Conservation (phyloP, 2,888 invertebrate species). For the Cactoblastis cactorum region DNA sequence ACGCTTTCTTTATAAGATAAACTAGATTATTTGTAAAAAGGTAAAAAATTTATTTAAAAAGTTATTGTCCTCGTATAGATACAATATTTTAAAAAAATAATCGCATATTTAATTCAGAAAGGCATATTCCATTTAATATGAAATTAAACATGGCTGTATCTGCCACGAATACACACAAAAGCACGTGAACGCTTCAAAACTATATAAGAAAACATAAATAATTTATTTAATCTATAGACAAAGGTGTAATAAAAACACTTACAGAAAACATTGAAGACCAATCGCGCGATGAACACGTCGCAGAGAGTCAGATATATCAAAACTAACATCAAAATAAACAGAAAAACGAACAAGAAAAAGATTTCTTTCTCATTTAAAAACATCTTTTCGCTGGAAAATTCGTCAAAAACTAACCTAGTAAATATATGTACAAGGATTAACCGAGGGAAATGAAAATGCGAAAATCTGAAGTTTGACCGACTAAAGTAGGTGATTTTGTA, state of each 20-base stretch:
- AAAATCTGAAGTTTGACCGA: not conserved
- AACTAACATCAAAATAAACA: conserved; percentile 42
- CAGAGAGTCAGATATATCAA: conserved; percentile 57
- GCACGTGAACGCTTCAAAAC: no score
- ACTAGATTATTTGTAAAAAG: no score
- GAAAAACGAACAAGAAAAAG: conserved; percentile 42
- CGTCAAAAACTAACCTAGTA: conserved; percentile 8
- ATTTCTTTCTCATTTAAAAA: conserved; percentile 48
- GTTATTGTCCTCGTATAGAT: no score
- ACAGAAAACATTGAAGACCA: conserved; percentile 55
- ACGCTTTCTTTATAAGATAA: no score
- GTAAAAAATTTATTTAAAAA: no score
- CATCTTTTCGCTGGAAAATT: conserved; percentile 35
- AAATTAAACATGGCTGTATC: no score
- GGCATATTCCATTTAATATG: no score
- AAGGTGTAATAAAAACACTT: conserved; percentile 38
- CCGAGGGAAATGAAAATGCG: not conserved
- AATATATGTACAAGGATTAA: not conserved
- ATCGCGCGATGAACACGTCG: conserved; percentile 50
- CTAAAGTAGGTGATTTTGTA: not conserved
- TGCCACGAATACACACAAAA: no score
- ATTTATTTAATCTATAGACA: not conserved
- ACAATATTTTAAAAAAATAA: no score
- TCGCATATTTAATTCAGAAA: no score
- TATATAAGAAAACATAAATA: no score